Evolutionary conservation across 2,113 vertebrate species (phyloP), one percentile per base, ranked within the genome.

Genomic region (Varanus komodoensis): DNA sequence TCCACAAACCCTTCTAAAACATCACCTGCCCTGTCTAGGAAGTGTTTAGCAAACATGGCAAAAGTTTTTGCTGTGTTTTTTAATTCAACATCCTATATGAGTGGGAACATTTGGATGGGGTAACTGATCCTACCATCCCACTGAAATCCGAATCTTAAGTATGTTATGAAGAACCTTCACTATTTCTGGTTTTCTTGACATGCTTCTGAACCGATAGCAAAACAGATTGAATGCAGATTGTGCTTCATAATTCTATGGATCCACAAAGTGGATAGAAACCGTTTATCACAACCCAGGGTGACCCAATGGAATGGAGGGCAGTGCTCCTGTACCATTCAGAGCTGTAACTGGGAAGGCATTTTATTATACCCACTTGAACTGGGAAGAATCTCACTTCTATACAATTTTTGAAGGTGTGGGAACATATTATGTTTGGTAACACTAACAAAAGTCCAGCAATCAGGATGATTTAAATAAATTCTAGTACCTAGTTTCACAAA

Each of bases 1-100:
- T 91, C 92, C 86, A 91, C 94, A 85, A 90, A 86, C 38, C 75
- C 8, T 52, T 86, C 61, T 57, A 71, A 80, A 80, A 12, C 3
- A 12, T 88, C 92, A 95, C 86, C 94, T 94, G 94, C 81, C 93
- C 93, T 84, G 85, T 90, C 92, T 93, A 71, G 80, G 87, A 27
- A 9, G 0, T 96, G 93, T 96, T 96, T 95, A 96, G 95, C 90
- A 96, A 96, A 96, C 92, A 96, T n/a, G n/a, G 80, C 83, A 79
- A 83, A 94, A 91, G 93, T 92, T 91, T 95, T 94, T 93, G 61
- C 89, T 95, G 87, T 94, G 92, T 93, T 84, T 93, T 84, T 89
- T 8, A 92, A 94, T 93, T 93, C 93, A 96, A 95, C 95, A 96
- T 87, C 93, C 86, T 75, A 82, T 87, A 67, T 0, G 0, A 91